Base-by-base conservation (phyloP, 2,888 invertebrate species). In the Tuta absoluta region DNA sequence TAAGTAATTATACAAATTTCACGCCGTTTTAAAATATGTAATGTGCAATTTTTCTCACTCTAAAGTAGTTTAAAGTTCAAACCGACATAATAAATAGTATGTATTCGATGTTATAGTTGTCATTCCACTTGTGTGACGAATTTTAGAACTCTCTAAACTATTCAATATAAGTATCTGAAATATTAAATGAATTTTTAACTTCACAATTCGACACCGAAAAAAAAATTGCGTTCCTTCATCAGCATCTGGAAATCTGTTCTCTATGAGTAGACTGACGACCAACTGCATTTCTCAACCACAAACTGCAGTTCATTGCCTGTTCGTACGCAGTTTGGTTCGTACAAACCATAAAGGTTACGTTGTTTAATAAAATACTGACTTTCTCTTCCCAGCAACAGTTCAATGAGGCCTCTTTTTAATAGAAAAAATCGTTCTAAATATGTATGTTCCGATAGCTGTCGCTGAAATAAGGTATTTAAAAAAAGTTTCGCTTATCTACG, bases 31-130 rank as follows among this genome's bases (percentile, higher is more conserved):
- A 11, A 45, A 41, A 14, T 41, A 12, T 41, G 41, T 41, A 45
- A 45, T 45, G 45, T 45, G 45, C 45, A 45, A 45, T 45, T 45
- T 45, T 45, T 17, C 45, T 33, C 28, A 28, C 33, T 45, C 45
- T 45, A 17, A n/a, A 17, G 45, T 45, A 45, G 45, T 45, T 17
- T 45, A 5, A 45, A 7, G n/a, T 17, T 4, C 17, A 45, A 45
- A 45, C 45, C n/a, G 17, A n/a, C n/a, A 45, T 41, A 41, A 14
- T 41, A 45, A 45, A 45, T 45, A 45, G n/a, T 45, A 45, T 41
- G 41, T 41, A 41, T 41, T 41, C 14, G 8, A 41, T 41, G 41
- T 41, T 41, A 41, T 17, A 45, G n/a, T 45, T 17, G 4, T 45
- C 3, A n/a, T 45, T 45, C 45, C 45, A 17, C 17, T 45, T 45